A percentile compares a stretch with the other conserved stretches of the same genome.
Evolutionary conservation across 2,797 vertebrate species (phyloP).

Genomic region (Lagorchestes hirsutus): DNA sequence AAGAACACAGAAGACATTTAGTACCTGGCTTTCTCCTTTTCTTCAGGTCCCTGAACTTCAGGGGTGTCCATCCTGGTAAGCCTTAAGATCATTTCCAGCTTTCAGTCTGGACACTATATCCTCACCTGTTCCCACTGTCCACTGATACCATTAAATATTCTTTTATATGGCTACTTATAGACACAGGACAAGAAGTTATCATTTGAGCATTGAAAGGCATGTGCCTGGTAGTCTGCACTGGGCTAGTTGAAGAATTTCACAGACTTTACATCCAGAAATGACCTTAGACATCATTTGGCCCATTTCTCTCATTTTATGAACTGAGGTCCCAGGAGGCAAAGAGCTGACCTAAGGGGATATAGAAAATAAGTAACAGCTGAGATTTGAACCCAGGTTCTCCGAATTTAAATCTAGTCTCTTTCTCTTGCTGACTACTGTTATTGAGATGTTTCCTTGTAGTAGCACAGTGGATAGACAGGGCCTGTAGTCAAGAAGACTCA

Average conservation of each 20-base stretch:
- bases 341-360: background rate
- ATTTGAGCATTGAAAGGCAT: background rate
- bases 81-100: background rate
- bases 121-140: background rate
- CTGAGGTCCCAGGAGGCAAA: background rate
- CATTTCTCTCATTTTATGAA: background rate
- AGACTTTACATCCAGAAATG: background rate
- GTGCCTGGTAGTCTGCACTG: background rate
- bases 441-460: background rate
- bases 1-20: background rate
- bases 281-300: background rate
- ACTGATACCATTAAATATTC: background rate
- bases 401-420: background rate
- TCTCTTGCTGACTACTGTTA: background rate
- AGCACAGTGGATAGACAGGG: background rate
- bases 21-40: background rate
- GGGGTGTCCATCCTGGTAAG: background rate
- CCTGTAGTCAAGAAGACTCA: background rate
- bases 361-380: background rate
- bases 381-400: background rate
- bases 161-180: background rate
- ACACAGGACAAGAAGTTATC: background rate
- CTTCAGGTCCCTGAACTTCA: background rate
- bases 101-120: background rate
- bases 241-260: background rate